phyloP scores from a whole-genome alignment of 2,888 invertebrate species.

The Leptopilina drosophilae region DNA sequence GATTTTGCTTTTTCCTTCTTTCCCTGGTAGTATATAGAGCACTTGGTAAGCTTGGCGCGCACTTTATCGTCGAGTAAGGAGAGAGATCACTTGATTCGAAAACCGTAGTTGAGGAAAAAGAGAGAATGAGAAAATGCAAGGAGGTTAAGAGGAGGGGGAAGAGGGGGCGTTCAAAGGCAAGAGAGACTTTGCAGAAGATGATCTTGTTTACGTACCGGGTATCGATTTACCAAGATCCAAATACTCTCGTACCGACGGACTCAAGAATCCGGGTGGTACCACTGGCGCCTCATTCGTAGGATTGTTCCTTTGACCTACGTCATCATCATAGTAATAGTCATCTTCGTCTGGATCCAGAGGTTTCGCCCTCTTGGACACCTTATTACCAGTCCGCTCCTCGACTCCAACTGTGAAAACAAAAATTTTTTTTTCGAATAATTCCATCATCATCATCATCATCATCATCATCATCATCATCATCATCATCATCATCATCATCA shows the following conservation, averaged over 20 bases:
- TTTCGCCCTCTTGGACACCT: slow-evolving; percentile 76
- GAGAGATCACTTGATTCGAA: slow-evolving; percentile 26
- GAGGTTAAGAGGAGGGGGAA: slow-evolving; percentile 16
- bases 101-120: slow-evolving; percentile 27
- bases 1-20: slow-evolving; percentile 19
- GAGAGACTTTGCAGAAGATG: slow-evolving; percentile 57
- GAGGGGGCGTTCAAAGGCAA: slow-evolving; percentile 53
- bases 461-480: too few species aligned
- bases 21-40: neutral
- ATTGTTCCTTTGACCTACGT: slow-evolving; percentile 77
- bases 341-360: slow-evolving; percentile 74
- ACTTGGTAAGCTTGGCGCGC: slow-evolving; percentile 7
- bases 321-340: slow-evolving; percentile 77
- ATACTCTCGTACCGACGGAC: slow-evolving; percentile 91
- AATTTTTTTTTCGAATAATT: slow-evolving; percentile 11
- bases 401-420: slow-evolving; percentile 54
- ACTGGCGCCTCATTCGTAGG: slow-evolving; percentile 77
- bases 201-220: slow-evolving; percentile 83
- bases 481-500: too few species aligned
- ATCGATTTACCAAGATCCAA: slow-evolving; percentile 92
- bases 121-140: slow-evolving; percentile 22
- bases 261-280: slow-evolving; percentile 88
- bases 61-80: slow-evolving; percentile 2
- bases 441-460: too few species aligned
- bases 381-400: slow-evolving; percentile 57